Conservation (phyloP, 2,888 invertebrate species). For the Ormyrus labotus region DNA sequence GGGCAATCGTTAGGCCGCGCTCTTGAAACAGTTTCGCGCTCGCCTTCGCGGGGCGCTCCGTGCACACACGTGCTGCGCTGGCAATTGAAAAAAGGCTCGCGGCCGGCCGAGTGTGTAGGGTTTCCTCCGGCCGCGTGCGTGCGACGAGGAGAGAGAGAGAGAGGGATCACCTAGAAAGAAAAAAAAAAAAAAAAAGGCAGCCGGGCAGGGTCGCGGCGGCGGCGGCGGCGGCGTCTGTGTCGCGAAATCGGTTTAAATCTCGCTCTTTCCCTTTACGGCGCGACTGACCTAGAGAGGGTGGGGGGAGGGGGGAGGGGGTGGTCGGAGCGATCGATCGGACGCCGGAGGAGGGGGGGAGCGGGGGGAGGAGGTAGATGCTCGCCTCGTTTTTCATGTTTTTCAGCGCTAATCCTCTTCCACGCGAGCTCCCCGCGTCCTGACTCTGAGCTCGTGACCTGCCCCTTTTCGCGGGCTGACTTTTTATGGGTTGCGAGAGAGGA, state of each 20-base stretch:
- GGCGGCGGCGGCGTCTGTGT: constrained; percentile 36
- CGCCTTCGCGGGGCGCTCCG: background rate
- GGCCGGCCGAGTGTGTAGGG: background rate
- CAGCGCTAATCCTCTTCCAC: constrained; percentile 31
- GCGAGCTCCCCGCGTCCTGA: background rate
- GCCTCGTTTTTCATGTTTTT: constrained; percentile 47
- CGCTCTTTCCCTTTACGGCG: constrained; percentile 60
- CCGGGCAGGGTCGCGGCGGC: constrained; percentile 57
- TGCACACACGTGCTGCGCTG: background rate
- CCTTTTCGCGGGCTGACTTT: too few relatives aligned
- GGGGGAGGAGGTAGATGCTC: constrained; percentile 3
- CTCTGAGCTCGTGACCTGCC: background rate
- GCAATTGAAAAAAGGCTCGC: background rate
- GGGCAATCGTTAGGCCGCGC: constrained; percentile 32
- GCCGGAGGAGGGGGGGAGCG: background rate
- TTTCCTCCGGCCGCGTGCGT: constrained; percentile 1
- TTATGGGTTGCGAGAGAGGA: too few relatives aligned
- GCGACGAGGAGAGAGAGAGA: constrained; percentile 25
- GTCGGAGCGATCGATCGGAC: constrained; percentile 59
- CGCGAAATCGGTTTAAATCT: constrained; percentile 64
- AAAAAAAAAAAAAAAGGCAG: background rate
- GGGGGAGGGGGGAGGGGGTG: background rate
- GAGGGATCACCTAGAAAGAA: constrained; percentile 61
- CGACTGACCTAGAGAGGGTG: constrained; percentile 58
- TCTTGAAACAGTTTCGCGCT: constrained; percentile 44